Conservation (phyloP, 1,140 invertebrate genomes). For the Spodoptera litura region DNA sequence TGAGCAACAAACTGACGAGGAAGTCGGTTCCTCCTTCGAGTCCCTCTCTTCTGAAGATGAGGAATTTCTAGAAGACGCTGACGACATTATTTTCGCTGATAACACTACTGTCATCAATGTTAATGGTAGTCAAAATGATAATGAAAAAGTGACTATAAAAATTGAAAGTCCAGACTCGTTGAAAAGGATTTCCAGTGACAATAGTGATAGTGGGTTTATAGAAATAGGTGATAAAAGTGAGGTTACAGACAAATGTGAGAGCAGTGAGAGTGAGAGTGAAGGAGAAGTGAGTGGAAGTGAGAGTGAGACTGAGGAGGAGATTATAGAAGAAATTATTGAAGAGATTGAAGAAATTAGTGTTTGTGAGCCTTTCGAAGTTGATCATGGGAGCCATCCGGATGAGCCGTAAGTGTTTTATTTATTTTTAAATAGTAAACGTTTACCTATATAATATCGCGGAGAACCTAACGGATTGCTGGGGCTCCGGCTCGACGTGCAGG, state of each 20-base stretch:
- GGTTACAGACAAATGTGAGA: constrained; percentile 62
- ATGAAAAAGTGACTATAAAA: constrained; percentile 63
- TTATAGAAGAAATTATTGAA: constrained; percentile 59
- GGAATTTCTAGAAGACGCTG: constrained; percentile 73
- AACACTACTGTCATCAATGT: constrained; percentile 70
- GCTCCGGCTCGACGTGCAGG: no score
- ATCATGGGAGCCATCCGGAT: constrained; percentile 29
- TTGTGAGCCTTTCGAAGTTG: not conserved
- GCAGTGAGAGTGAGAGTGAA: constrained; percentile 64
- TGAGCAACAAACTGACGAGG: constrained; percentile 80
- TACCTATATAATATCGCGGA: no score
- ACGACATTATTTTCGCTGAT: constrained; percentile 59
- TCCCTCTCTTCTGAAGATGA: constrained; percentile 78
- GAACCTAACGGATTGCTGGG: no score
- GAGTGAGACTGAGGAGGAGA: constrained; percentile 62
- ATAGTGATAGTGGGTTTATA: constrained; percentile 83
- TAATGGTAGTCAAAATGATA: constrained; percentile 59
- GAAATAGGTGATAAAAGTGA: constrained; percentile 72
- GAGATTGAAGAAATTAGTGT: constrained; percentile 51
- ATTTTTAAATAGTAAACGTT: not conserved
- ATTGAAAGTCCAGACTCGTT: constrained; percentile 66
- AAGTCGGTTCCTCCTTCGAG: constrained; percentile 78
- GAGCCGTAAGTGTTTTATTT: constrained; percentile 51
- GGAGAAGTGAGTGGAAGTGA: constrained; percentile 58
- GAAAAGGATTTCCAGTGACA: constrained; percentile 76